Evolutionary conservation across 2,888 invertebrate genomes (phyloP).

Genomic region (Clitarchus hookeri): DNA sequence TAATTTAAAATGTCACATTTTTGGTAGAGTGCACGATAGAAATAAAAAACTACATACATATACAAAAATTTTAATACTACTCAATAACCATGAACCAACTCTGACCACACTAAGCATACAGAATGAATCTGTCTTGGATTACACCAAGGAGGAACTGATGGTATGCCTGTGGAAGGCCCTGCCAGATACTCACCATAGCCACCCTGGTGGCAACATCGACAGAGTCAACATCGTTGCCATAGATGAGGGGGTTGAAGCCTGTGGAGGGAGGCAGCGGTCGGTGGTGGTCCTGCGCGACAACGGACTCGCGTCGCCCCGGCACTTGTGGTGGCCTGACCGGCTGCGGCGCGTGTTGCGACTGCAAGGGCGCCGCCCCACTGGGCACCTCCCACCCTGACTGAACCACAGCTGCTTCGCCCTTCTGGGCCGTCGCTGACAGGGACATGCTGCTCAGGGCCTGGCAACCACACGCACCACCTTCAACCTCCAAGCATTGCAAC

Average conservation of each 20-base stretch:
- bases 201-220: slow-evolving; percentile 98
- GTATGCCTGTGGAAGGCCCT: too few relatives aligned
- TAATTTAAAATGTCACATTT: too few relatives aligned
- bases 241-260: slow-evolving; percentile 82
- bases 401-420: slow-evolving; percentile 60
- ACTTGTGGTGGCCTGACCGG: not conserved
- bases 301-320: slow-evolving; percentile 24
- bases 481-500: not conserved
- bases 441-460: slow-evolving; percentile 83
- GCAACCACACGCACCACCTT: not conserved
- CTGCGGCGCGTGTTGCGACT: not conserved
- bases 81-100: too few relatives aligned
- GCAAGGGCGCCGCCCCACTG: not conserved
- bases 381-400: not conserved
- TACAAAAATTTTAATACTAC: too few relatives aligned
- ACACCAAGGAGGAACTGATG: too few relatives aligned
- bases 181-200: slow-evolving; percentile 75
- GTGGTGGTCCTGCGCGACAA: slow-evolving; percentile 29
- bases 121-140: too few relatives aligned
- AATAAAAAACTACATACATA: too few relatives aligned
- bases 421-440: slow-evolving; percentile 60
- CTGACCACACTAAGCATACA: too few relatives aligned
- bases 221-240: slow-evolving; percentile 93
- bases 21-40: too few relatives aligned
- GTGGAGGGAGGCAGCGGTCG: slow-evolving; percentile 45